Evolutionary conservation across 37 sponge, comb jelly and placozoan genomes (phyloP).

Genomic region (Aplysina aerophoba): DNA sequence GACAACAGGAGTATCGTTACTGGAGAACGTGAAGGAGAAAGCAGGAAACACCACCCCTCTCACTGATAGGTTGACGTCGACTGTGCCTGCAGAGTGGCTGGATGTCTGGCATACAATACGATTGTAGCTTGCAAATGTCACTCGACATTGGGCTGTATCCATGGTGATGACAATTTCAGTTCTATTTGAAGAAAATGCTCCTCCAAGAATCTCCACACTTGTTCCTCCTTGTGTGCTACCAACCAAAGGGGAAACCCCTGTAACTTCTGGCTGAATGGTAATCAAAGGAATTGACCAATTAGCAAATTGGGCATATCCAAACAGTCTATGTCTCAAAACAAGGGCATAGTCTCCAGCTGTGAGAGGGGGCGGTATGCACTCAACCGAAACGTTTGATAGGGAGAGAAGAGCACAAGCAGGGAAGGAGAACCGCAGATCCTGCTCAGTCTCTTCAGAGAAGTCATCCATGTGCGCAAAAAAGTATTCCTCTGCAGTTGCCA

Average conservation of each 20-base stretch:
- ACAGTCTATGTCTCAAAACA: not conserved
- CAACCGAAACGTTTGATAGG: not conserved
- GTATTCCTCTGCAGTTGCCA: no score
- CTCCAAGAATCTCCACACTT: slow-evolving; percentile 75
- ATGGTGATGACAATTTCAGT: slow-evolving; percentile 41
- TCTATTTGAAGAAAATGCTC: slow-evolving; percentile 38
- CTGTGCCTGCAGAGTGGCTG: slow-evolving; percentile 42
- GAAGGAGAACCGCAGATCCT: no score
- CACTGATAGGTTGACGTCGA: slow-evolving; percentile 28
- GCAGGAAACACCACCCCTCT: not conserved
- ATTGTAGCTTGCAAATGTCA: slow-evolving; percentile 37
- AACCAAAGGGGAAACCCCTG: not conserved
- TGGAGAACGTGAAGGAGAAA: slow-evolving; percentile 36
- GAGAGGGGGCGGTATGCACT: not conserved
- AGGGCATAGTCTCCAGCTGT: not conserved
- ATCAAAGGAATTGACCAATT: not conserved
- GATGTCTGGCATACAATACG: slow-evolving; percentile 43
- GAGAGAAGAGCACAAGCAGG: not conserved
- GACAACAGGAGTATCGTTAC: slow-evolving; percentile 53
- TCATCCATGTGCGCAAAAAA: no score
- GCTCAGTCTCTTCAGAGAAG: no score
- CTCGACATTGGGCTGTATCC: slow-evolving; percentile 40
- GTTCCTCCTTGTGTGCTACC: slow-evolving; percentile 62
- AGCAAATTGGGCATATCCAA: not conserved
- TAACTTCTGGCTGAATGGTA: not conserved